Percentiles rank a stretch among this genome's conserved stretches.
Conservation (phyloP, 2,888 invertebrate species). For the Empis stercorea region DNA sequence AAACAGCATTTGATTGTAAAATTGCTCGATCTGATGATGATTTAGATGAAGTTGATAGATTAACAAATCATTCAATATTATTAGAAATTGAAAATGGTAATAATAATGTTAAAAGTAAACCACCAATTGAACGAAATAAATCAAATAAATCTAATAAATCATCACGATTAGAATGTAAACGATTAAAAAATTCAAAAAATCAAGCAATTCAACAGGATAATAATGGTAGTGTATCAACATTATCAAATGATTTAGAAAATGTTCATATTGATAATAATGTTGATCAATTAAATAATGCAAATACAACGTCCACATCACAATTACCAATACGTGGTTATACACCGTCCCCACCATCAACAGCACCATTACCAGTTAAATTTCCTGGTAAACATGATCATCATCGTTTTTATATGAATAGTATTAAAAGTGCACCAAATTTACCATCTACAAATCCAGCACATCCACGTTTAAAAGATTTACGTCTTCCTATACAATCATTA, state of each 20-base stretch:
- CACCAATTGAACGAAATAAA: constrained; percentile 2
- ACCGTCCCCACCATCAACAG: constrained; percentile 73
- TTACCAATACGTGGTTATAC: constrained; percentile 58
- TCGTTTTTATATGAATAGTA: constrained; percentile 54
- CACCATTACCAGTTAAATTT: constrained; percentile 70
- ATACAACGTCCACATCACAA: constrained; percentile 41
- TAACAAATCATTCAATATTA: constrained; percentile 67
- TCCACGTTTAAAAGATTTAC: constrained; percentile 57
- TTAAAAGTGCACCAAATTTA: constrained; percentile 67
- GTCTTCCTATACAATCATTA: constrained; percentile 57
- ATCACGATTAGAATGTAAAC: constrained; percentile 28
- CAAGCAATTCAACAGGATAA: constrained; percentile 30
- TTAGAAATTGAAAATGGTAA: constrained; percentile 41
- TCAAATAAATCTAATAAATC: constrained; percentile 38
- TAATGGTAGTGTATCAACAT: constrained; percentile 15
- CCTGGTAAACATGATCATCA: constrained; percentile 52
- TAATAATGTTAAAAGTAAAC: constrained; percentile 16
- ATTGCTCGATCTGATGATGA: constrained; percentile 67
- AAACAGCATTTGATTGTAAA: constrained; percentile 82
- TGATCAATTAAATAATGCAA: constrained; percentile 36
- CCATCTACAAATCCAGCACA: constrained; percentile 53
- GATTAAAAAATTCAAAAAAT: constrained; percentile 33
- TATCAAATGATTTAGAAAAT: constrained; percentile 44
- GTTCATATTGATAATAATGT: constrained; percentile 40
- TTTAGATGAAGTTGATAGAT: constrained; percentile 67